A percentile compares a stretch with the other conserved stretches of the same genome.
Evolutionary conservation across 2,113 vertebrate species (phyloP).

Genomic region (Anser brachyrhynchus): DNA sequence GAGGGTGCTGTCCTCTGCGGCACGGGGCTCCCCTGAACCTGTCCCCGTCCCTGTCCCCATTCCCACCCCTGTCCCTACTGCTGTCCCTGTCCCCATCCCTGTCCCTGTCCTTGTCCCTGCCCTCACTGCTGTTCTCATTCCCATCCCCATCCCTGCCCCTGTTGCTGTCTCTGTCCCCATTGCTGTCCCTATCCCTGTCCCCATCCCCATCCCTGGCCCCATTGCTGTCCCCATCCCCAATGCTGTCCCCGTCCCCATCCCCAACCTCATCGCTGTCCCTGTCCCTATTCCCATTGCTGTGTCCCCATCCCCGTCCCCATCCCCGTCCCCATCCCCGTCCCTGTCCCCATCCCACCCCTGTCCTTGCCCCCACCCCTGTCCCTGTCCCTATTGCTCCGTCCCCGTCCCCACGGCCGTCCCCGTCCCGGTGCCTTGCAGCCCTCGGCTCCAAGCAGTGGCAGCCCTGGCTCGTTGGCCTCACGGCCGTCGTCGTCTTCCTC

Average conservation of each 20-base stretch:
- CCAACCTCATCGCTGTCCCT: too few species aligned
- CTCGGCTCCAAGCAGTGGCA: slow-evolving; percentile 41
- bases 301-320: too few species aligned
- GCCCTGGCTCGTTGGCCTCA: slow-evolving; percentile 84
- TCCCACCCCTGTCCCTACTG: not conserved
- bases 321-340: too few species aligned
- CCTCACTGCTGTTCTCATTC: not conserved
- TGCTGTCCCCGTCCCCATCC: too few species aligned
- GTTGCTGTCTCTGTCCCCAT: not conserved
- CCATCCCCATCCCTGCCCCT: fast-evolving
- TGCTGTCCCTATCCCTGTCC: too few species aligned
- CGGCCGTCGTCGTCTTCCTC: slow-evolving; percentile 83
- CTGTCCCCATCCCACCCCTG: too few species aligned
- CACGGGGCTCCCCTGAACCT: fast-evolving
- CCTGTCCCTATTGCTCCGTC: not conserved
- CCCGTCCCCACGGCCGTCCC: too few species aligned
- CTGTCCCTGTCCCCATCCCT: not conserved
- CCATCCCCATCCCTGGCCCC: too few species aligned
- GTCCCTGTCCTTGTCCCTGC: too few species aligned
- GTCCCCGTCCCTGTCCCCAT: not conserved
- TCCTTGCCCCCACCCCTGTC: not conserved
- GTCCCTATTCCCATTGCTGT: too few species aligned
- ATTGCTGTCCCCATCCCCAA: too few species aligned
- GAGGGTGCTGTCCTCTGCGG: not conserved
- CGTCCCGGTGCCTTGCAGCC: not conserved